These are phyloP conservation scores for Egretta garzetta DNA, from an alignment of 2,113 vertebrate species.

Conservation along the genomic window DNA sequence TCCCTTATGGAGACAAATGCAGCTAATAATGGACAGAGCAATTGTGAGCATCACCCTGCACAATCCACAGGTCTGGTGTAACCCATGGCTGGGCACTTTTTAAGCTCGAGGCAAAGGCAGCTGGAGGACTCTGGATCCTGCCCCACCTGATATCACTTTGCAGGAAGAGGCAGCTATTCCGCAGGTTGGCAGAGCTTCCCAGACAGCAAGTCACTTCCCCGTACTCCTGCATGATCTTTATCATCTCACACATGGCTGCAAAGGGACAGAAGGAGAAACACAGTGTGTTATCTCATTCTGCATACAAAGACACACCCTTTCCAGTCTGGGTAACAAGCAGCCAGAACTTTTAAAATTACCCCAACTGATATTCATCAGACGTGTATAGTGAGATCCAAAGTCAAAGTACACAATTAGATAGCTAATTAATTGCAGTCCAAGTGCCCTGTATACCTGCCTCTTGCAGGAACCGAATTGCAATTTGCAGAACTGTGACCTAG, in stretches of 20 bases:
- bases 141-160: slow-evolving; percentile 93
- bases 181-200: slow-evolving; percentile 93
- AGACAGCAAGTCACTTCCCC: slow-evolving; percentile 96
- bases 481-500: background rate
- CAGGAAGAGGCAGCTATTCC: slow-evolving; percentile 93
- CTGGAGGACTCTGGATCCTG: background rate
- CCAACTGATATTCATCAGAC: background rate
- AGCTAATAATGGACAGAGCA: background rate
- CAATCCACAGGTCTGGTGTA: background rate
- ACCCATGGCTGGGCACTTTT: background rate
- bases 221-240: slow-evolving; percentile 99
- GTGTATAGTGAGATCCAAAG: background rate
- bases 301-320: background rate
- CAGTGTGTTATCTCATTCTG: background rate
- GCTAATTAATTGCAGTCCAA: background rate
- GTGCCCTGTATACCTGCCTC: background rate
- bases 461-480: background rate
- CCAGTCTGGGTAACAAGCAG: background rate
- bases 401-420: background rate
- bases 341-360: background rate
- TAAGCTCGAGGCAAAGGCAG: background rate
- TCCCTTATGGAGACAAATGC: background rate
- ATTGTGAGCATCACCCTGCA: background rate
- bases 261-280: background rate
- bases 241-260: slow-evolving; percentile 99